A percentile compares a stretch with the other conserved stretches of the same genome.
Conservation (phyloP, 2,797 vertebrate species). For the Alca torda region DNA sequence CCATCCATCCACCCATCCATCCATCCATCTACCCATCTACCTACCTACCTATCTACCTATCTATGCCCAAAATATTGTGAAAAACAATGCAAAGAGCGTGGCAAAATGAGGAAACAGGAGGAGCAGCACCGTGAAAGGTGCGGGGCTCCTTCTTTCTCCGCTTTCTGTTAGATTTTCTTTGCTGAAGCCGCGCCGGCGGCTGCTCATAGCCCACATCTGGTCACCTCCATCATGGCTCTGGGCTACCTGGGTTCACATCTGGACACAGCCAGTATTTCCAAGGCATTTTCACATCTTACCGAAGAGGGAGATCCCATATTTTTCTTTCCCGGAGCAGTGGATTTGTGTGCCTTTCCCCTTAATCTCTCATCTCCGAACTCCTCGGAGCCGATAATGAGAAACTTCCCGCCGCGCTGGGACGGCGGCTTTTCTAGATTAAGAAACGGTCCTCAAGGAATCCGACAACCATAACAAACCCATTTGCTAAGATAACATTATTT, state of each 20-base stretch:
- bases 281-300: neutral
- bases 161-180: neutral
- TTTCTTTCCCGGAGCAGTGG: neutral
- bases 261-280: neutral
- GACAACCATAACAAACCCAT: conserved; percentile 3
- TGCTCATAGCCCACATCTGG: neutral
- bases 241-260: neutral
- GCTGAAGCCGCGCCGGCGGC: neutral
- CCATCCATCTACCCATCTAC: neutral
- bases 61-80: neutral
- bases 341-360: neutral
- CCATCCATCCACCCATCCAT: no score
- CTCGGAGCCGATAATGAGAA: conserved; percentile 22
- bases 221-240: accelerated
- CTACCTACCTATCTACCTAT: no score
- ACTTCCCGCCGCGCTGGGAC: neutral
- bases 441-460: neutral
- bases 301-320: neutral
- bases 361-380: conserved; percentile 25
- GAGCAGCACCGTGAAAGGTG: accelerated
- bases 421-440: neutral
- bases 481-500: conserved; percentile 4
- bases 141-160: neutral
- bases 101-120: neutral
- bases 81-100: neutral